These are phyloP conservation scores for Sinopyrophorus schimmeli DNA, from an alignment of 2,888 invertebrate species.

Conservation along the genomic window DNA sequence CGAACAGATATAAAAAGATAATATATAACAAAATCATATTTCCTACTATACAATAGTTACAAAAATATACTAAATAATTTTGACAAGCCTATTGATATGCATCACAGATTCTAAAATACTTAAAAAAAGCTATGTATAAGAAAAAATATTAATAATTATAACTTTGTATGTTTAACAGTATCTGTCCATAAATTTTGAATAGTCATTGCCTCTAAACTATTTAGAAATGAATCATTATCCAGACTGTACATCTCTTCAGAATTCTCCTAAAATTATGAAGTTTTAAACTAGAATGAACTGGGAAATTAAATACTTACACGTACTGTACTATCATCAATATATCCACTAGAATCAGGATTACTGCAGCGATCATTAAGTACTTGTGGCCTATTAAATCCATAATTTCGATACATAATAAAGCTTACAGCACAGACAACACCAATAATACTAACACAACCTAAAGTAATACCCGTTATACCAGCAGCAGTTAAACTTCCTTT, in stretches of 20 bases:
- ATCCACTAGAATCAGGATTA: slow-evolving; percentile 84
- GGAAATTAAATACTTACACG: slow-evolving; percentile 62
- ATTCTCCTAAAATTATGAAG: slow-evolving; percentile 69
- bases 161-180: slow-evolving; percentile 86
- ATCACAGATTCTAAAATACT: slow-evolving; percentile 55
- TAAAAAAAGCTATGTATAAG: slow-evolving; percentile 33
- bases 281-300: slow-evolving; percentile 12
- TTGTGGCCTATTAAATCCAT: slow-evolving; percentile 81
- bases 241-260: slow-evolving; percentile 93
- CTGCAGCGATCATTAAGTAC: slow-evolving; percentile 80
- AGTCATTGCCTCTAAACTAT: slow-evolving; percentile 91
- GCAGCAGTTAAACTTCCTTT: slow-evolving; percentile 49
- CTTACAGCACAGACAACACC: slow-evolving; percentile 68
- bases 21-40: slow-evolving; percentile 21
- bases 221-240: slow-evolving; percentile 92
- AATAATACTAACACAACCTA: slow-evolving; percentile 67
- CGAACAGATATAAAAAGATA: slow-evolving; percentile 20
- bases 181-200: slow-evolving; percentile 95
- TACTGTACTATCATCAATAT: slow-evolving; percentile 84
- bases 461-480: slow-evolving; percentile 69
- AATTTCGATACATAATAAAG: slow-evolving; percentile 69
- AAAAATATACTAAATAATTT: slow-evolving; percentile 32
- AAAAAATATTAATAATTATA: slow-evolving; percentile 57
- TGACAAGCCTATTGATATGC: slow-evolving; percentile 48
- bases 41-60: slow-evolving; percentile 31